Conservation (phyloP, 2,888 invertebrate genomes). For the Apotomis turbidana region DNA sequence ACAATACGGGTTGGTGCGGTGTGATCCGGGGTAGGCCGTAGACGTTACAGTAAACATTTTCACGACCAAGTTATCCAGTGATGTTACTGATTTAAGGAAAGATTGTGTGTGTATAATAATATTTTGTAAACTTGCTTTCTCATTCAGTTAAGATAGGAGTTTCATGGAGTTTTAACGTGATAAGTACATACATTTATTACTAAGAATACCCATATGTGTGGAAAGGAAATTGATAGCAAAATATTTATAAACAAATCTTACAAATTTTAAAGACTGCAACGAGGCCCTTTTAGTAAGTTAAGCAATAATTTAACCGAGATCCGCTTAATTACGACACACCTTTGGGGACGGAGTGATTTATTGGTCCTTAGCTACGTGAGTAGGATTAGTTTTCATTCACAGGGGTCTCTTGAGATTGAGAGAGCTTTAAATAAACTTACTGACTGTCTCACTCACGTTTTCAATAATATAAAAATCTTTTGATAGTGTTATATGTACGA, state of each 20-base stretch:
- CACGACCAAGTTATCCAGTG: conserved; percentile 10
- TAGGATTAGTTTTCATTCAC: not conserved
- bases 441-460: not conserved
- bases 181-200: no score
- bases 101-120: not conserved
- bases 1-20: conserved; percentile 57
- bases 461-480: not conserved
- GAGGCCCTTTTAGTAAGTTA: not conserved
- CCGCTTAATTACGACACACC: not conserved
- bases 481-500: no score
- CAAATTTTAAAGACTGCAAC: not conserved
- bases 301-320: not conserved
- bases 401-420: not conserved
- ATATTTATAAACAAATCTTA: no score
- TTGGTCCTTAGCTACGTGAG: not conserved
- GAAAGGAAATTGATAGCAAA: no score
- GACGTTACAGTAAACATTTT: conserved; percentile 23
- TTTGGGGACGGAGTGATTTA: conserved; percentile 11
- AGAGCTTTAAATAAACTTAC: not conserved
- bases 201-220: no score
- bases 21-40: conserved; percentile 41
- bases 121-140: no score
- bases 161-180: no score
- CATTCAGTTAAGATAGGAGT: no score
- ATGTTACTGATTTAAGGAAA: not conserved